phyloP scores from a whole-genome alignment of 1,140 invertebrate genomes.

The Drosophila teissieri region DNA sequence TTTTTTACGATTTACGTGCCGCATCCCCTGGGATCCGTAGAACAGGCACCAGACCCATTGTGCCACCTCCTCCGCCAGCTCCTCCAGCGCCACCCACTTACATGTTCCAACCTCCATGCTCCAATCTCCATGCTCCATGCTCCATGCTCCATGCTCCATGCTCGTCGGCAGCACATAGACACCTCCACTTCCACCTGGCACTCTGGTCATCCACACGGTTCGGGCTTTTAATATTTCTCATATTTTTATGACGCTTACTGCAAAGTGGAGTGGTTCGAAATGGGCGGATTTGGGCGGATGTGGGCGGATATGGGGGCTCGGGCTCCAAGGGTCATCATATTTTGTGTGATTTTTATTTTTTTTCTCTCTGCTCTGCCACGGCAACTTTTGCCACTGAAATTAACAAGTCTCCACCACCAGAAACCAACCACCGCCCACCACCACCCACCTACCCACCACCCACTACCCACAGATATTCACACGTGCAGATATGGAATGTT shows the following conservation, averaged over 20 bases:
- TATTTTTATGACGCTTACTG: conserved; percentile 71
- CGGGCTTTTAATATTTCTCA: conserved; percentile 78
- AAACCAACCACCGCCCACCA: background rate
- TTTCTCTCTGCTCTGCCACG: conserved; percentile 12
- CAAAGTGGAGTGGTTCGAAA: conserved; percentile 10
- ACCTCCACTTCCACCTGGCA: conserved; percentile 40
- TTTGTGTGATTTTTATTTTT: conserved; percentile 62
- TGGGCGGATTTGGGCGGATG: conserved; percentile 13
- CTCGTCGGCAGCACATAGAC: conserved; percentile 31
- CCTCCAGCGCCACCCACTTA: background rate
- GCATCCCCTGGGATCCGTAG: conserved; percentile 59
- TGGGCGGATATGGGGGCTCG: conserved; percentile 9
- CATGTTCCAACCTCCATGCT: background rate
- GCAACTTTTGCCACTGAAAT: conserved; percentile 77
- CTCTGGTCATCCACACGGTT: conserved; percentile 48
- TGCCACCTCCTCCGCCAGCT: background rate
- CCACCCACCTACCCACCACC: conserved; percentile 10
- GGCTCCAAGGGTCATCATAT: conserved; percentile 66
- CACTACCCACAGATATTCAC: conserved; percentile 2
- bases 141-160: background rate
- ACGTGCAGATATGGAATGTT: conserved; percentile 25
- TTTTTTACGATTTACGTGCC: conserved; percentile 82
- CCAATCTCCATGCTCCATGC: conserved; percentile 5
- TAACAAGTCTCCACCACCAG: conserved; percentile 61
- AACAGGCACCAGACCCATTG: conserved; percentile 30